Percentiles rank a stretch among this genome's conserved stretches.
Conservation (phyloP, 1,140 invertebrate species). For the Cardiocondyla obscurior region DNA sequence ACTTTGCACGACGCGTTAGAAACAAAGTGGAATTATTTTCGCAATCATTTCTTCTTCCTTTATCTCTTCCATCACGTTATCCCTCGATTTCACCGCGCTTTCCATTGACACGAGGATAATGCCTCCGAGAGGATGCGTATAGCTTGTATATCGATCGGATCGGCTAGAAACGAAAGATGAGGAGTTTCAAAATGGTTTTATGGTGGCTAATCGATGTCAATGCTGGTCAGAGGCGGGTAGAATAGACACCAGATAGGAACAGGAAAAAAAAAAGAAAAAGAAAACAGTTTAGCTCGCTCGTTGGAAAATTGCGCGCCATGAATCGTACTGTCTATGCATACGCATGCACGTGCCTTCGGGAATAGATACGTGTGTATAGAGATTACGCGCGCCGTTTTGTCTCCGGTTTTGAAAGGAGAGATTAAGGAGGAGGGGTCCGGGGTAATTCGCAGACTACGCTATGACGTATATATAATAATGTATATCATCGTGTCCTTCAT, state of each 20-base stretch:
- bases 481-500: constrained; percentile 83
- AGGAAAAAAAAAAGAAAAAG: not conserved
- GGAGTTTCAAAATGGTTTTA: not conserved
- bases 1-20: constrained; percentile 58
- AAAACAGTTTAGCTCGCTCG: not conserved
- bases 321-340: not conserved
- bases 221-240: not conserved
- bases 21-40: constrained; percentile 8
- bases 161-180: not conserved
- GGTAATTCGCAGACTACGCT: constrained; percentile 78
- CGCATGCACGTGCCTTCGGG: not conserved
- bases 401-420: constrained; percentile 29
- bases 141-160: constrained; percentile 7
- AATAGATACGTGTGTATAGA: constrained; percentile 1
- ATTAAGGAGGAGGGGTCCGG: constrained; percentile 33
- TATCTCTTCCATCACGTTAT: not conserved
- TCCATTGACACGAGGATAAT: constrained; percentile 24
- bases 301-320: not conserved
- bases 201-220: not conserved
- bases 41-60: constrained; percentile 6
- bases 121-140: not conserved
- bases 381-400: constrained; percentile 19
- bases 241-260: not conserved
- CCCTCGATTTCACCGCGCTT: not conserved
- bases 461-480: constrained; percentile 81